phyloP scores from a whole-genome alignment of 2,888 invertebrate species.

The Oligia latruncula region DNA sequence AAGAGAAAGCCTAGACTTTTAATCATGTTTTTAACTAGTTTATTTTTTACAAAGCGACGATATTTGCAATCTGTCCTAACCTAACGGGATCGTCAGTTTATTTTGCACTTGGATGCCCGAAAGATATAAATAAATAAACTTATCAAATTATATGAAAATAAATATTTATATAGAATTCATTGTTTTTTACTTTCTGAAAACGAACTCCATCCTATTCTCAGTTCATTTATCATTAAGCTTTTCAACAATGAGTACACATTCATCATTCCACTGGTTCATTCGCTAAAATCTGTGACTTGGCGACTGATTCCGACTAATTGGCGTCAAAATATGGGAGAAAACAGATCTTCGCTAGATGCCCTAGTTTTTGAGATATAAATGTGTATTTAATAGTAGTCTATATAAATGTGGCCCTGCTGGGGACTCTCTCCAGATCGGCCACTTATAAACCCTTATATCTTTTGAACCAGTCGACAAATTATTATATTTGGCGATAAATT shows the following conservation, averaged over 20 bases:
- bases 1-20: constrained; percentile 74
- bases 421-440: no score
- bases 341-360: no score
- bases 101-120: not conserved
- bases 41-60: not conserved
- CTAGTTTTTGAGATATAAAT: no score
- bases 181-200: not conserved
- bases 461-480: no score
- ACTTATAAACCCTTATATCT: no score
- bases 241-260: no score
- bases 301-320: no score
- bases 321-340: no score
- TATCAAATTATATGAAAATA: constrained; percentile 38
- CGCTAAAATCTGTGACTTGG: no score
- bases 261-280: not conserved
- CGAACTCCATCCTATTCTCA: not conserved
- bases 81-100: not conserved
- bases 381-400: no score
- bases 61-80: not conserved
- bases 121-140: not conserved
- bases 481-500: no score
- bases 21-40: constrained; percentile 15
- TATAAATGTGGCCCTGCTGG: no score
- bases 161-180: constrained; percentile 28
- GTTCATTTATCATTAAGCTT: not conserved